Percentiles rank a stretch among this genome's conserved stretches.
Evolutionary conservation across 1,140 invertebrate genomes (phyloP).

Genomic region (Heterodera schachtii): DNA sequence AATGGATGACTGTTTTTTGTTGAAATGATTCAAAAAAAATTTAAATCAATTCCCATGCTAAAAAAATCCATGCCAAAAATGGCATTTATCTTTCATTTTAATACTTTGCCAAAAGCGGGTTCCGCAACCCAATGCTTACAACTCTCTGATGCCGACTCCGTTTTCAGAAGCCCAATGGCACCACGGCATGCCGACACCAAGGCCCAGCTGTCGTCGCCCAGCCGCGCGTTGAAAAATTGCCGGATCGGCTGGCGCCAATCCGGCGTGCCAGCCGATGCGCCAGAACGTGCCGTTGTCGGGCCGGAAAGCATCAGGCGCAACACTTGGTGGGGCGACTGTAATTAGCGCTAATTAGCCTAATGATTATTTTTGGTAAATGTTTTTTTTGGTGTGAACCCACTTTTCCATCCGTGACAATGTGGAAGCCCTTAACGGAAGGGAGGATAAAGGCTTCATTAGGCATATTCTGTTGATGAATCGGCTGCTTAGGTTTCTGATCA

Average conservation of each 20-base stretch:
- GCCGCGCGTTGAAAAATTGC: too few species aligned
- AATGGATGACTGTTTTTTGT: too few species aligned
- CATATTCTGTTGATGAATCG: too few species aligned
- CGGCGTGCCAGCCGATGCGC: background rate
- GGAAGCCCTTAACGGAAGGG: background rate
- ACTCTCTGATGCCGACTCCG: background rate
- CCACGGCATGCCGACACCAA: background rate
- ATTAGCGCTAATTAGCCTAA: background rate
- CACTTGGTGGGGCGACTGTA: background rate
- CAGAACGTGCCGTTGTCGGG: background rate
- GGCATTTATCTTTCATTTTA: too few species aligned
- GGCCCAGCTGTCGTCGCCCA: background rate
- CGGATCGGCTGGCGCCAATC: too few species aligned
- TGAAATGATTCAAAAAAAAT: too few species aligned
- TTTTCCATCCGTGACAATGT: constrained; percentile 5
- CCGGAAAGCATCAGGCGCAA: background rate
- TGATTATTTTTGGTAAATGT: background rate
- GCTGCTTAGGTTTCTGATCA: too few species aligned
- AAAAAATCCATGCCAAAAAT: too few species aligned
- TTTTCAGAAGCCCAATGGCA: background rate
- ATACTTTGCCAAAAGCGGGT: too few species aligned
- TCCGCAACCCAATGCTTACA: background rate
- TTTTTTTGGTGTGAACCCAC: too few species aligned
- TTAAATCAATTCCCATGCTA: too few species aligned
- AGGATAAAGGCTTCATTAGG: background rate